Percentiles rank a stretch among this genome's conserved stretches.
These are phyloP conservation scores for Noturus placidus DNA, from an alignment of 2,113 vertebrate genomes.

Conservation along the genomic window DNA sequence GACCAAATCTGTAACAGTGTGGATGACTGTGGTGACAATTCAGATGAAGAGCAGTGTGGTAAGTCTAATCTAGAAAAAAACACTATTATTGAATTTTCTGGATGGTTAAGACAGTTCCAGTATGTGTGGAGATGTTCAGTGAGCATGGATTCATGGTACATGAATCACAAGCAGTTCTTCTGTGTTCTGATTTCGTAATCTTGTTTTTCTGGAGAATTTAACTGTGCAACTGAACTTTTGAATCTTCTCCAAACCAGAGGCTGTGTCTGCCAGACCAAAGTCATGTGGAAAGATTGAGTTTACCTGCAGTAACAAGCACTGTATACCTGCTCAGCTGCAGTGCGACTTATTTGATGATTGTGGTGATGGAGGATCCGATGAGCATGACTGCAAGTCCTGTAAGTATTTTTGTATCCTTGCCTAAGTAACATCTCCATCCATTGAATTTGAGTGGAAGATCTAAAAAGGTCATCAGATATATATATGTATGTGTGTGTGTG, in stretches of 20 bases:
- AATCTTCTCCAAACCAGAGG: slow-evolving; percentile 71
- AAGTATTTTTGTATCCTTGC: slow-evolving; percentile 55
- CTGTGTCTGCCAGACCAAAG: slow-evolving; percentile 73
- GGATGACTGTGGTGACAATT: slow-evolving; percentile 95
- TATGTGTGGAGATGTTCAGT: background rate
- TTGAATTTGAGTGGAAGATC: background rate
- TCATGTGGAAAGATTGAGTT: slow-evolving; percentile 95
- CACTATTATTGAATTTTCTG: background rate
- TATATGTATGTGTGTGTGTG: background rate
- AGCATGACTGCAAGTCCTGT: slow-evolving; percentile 89
- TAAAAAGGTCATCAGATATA: background rate
- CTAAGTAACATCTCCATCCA: background rate
- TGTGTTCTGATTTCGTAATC: background rate
- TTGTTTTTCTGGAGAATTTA: background rate
- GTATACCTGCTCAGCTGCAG: slow-evolving; percentile 84
- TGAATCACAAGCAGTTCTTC: background rate
- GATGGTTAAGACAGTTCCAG: background rate
- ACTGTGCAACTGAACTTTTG: slow-evolving; percentile 16
- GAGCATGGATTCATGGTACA: background rate
- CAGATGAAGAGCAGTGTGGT: slow-evolving; percentile 92
- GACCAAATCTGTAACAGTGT: slow-evolving; percentile 89
- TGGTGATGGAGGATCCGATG: slow-evolving; percentile 89
- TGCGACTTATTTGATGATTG: slow-evolving; percentile 94
- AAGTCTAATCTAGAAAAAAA: slow-evolving; percentile 58
- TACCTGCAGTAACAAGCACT: slow-evolving; percentile 84